Evolutionary conservation across 2,113 vertebrate genomes (phyloP).

Genomic region (Oenanthe oenanthe): DNA sequence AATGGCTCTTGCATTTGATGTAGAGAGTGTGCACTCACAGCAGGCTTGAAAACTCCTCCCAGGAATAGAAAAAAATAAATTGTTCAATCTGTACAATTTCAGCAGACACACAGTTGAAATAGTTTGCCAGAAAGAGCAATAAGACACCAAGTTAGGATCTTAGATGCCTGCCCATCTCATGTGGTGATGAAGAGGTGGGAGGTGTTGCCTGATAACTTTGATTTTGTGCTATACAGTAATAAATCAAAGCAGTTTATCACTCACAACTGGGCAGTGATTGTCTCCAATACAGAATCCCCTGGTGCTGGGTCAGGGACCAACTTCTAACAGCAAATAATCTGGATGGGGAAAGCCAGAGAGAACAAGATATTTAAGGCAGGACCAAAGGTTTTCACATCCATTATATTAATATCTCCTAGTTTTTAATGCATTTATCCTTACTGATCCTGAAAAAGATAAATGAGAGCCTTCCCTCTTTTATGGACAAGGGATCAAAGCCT

Average conservation of each 20-base stretch:
- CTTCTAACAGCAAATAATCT: not conserved
- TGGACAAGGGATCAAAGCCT: accelerated
- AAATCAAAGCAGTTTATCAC: not conserved
- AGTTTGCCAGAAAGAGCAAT: not conserved
- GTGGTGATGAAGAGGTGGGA: not conserved
- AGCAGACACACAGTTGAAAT: not conserved
- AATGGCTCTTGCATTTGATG: not conserved
- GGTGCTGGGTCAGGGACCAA: not conserved
- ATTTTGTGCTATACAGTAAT: not conserved
- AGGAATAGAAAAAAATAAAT: not conserved
- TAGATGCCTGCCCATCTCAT: not conserved
- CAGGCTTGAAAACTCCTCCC: not conserved
- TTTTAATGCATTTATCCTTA: not conserved
- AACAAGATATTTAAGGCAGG: not conserved
- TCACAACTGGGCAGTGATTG: not conserved
- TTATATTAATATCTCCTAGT: not conserved
- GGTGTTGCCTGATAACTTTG: not conserved
- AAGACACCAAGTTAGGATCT: not conserved
- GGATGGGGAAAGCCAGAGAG: not conserved
- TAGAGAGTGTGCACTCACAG: not conserved
- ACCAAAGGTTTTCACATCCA: not conserved
- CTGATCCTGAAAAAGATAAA: not conserved
- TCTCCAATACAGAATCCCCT: not conserved
- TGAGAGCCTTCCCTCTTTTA: not conserved
- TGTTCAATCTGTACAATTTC: not conserved